A percentile compares a stretch with the other conserved stretches of the same genome.
These are phyloP conservation scores for Scaptomyza parva DNA, from an alignment of 2,888 invertebrate genomes.

Conservation along the genomic window DNA sequence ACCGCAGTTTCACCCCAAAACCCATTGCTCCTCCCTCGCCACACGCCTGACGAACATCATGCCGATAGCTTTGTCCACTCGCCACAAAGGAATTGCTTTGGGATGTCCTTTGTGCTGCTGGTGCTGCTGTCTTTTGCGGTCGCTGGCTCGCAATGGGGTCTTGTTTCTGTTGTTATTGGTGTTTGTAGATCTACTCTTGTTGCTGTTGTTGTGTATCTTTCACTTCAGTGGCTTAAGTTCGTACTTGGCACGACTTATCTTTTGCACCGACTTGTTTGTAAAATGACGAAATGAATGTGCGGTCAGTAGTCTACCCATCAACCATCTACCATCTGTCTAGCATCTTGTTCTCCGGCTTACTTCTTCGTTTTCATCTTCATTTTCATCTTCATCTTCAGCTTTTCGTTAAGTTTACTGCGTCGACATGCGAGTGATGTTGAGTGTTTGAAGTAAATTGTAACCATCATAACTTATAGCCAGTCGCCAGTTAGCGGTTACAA, in stretches of 20 bases:
- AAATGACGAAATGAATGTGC: constrained; percentile 80
- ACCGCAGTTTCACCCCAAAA: constrained; percentile 67
- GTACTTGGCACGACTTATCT: constrained; percentile 76
- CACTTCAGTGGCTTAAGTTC: constrained; percentile 75
- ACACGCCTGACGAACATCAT: too few relatives aligned
- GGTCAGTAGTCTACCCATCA: constrained; percentile 58
- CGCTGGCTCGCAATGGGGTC: constrained; percentile 44
- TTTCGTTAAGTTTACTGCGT: constrained; percentile 48
- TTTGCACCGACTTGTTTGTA: constrained; percentile 75
- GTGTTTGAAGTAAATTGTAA: constrained; percentile 12
- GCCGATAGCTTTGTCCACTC: constrained; percentile 19
- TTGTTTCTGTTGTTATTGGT: constrained; percentile 27
- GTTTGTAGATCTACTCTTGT: constrained; percentile 8
- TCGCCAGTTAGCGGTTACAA: constrained; percentile 51
- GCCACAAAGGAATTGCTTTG: constrained; percentile 62
- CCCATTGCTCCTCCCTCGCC: too few relatives aligned
- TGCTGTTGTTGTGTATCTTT: constrained; percentile 66
- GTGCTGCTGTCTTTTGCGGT: constrained; percentile 58
- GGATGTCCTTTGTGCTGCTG: constrained; percentile 58
- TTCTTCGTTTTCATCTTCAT: constrained; percentile 3
- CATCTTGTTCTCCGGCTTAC: constrained; percentile 20
- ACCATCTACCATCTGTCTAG: constrained; percentile 26
- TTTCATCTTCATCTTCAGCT: constrained; percentile 34
- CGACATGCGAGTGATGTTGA: constrained; percentile 30
- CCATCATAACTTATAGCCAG: constrained; percentile 50